Conservation (phyloP, 2,888 invertebrate species). For the Brachyopa scutellaris region DNA sequence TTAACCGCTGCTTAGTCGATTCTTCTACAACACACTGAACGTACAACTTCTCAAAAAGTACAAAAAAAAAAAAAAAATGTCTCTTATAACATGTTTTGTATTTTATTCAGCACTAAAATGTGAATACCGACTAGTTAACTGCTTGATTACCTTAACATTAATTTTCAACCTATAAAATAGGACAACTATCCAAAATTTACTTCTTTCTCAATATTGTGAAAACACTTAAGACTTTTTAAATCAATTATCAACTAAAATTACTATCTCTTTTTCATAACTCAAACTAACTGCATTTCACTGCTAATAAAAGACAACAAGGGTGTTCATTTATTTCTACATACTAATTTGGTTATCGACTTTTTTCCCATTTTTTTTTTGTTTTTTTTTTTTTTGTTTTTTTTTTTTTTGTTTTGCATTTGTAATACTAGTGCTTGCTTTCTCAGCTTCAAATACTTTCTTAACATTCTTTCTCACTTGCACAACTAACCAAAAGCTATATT, state of each 20-base stretch:
- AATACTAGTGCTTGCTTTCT: constrained; percentile 63
- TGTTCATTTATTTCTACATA: constrained; percentile 1
- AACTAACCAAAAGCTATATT: constrained; percentile 26
- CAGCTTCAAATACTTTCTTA: constrained; percentile 27
- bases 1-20: too few species aligned
- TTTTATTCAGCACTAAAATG: too few species aligned
- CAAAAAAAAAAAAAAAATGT: too few species aligned
- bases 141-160: too few species aligned
- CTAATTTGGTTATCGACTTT: not conserved
- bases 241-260: constrained; percentile 54
- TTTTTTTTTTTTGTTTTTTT: not conserved
- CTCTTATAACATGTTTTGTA: too few species aligned
- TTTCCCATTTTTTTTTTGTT: not conserved
- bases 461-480: constrained; percentile 15
- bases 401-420: constrained; percentile 46
- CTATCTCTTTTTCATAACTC: constrained; percentile 30
- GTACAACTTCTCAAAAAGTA: too few species aligned
- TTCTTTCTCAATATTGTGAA: too few species aligned
- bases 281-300: constrained; percentile 18
- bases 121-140: too few species aligned
- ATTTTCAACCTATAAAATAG: too few species aligned
- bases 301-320: constrained; percentile 24
- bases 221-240: constrained; percentile 1
- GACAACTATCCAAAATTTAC: too few species aligned
- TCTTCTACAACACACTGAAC: too few species aligned